phyloP scores from a whole-genome alignment of 2,797 vertebrate genomes.

The Danio albolineatus region DNA sequence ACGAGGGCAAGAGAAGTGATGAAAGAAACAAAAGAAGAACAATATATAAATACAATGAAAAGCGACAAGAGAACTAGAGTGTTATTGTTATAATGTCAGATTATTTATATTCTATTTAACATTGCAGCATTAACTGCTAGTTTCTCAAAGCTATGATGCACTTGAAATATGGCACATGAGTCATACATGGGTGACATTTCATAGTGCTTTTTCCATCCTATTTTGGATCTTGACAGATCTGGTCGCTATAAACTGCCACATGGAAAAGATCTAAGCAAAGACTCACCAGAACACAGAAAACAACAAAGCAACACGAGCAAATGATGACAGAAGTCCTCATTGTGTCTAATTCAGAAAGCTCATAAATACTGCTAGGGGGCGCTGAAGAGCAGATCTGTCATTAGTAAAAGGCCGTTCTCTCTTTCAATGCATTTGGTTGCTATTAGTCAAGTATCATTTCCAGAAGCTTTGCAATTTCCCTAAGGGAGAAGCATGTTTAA shows the following conservation, averaged over 20 bases:
- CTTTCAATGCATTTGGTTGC: conserved; percentile 8
- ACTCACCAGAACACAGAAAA: not conserved
- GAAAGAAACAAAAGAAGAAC: too few relatives aligned
- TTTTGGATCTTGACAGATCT: too few relatives aligned
- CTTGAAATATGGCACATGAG: not conserved
- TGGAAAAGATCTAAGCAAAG: not conserved
- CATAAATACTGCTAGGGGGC: conserved; percentile 3
- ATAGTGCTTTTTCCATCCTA: not conserved
- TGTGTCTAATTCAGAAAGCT: not conserved
- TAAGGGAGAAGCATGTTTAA: too few relatives aligned
- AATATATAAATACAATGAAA: too few relatives aligned
- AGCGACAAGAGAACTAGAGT: too few relatives aligned
- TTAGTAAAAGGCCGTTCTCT: not conserved
- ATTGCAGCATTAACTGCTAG: too few relatives aligned
- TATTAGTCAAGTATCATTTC: not conserved
- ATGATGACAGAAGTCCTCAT: not conserved
- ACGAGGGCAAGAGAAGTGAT: too few relatives aligned
- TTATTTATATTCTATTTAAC: too few relatives aligned
- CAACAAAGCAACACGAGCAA: not conserved
- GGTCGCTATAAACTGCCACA: not conserved
- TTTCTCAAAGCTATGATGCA: too few relatives aligned
- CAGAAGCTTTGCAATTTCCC: conserved; percentile 6
- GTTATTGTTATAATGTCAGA: too few relatives aligned
- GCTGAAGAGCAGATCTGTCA: conserved; percentile 5
- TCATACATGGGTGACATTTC: not conserved